Conservation (phyloP, 2,888 invertebrate species). For the Drosophila paramelanica region DNA sequence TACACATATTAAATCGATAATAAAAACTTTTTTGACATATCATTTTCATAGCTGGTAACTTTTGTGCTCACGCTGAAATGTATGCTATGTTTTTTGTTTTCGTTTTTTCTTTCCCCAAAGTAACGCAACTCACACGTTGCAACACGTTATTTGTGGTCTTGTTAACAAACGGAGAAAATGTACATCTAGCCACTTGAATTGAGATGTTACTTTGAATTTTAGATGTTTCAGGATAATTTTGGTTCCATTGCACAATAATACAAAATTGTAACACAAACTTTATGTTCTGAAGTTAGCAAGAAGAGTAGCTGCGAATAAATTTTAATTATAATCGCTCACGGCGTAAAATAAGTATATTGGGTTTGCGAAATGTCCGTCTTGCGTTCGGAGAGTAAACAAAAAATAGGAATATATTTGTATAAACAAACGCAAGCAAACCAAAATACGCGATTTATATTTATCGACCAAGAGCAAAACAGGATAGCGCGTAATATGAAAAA, state of each 20-base stretch:
- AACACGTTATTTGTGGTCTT: conserved; percentile 66
- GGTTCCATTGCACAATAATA: conserved; percentile 1
- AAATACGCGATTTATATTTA: neutral
- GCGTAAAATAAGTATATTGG: too few relatives aligned
- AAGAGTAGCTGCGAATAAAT: conserved; percentile 4
- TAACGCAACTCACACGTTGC: conserved; percentile 34
- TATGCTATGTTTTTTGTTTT: conserved; percentile 39
- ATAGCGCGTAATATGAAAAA: conserved; percentile 3
- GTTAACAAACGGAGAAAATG: conserved; percentile 35
- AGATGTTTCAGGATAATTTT: conserved; percentile 37
- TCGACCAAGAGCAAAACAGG: conserved; percentile 4
- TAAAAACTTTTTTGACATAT: conserved; percentile 80
- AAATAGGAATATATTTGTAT: conserved; percentile 11
- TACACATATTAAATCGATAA: conserved; percentile 77
- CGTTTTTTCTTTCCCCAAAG: conserved; percentile 7
- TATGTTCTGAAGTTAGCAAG: conserved; percentile 48
- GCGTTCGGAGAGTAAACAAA: conserved; percentile 61
- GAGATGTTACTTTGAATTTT: conserved; percentile 34
- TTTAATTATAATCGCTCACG: too few relatives aligned
- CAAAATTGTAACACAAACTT: neutral
- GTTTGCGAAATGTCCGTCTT: too few relatives aligned
- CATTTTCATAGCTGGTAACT: conserved; percentile 80
- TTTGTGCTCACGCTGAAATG: conserved; percentile 55
- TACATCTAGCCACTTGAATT: conserved; percentile 31
- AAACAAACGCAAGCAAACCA: neutral